Evolutionary conservation across 2,113 vertebrate species (phyloP).

Genomic region (Plecturocebus donacophilus): DNA sequence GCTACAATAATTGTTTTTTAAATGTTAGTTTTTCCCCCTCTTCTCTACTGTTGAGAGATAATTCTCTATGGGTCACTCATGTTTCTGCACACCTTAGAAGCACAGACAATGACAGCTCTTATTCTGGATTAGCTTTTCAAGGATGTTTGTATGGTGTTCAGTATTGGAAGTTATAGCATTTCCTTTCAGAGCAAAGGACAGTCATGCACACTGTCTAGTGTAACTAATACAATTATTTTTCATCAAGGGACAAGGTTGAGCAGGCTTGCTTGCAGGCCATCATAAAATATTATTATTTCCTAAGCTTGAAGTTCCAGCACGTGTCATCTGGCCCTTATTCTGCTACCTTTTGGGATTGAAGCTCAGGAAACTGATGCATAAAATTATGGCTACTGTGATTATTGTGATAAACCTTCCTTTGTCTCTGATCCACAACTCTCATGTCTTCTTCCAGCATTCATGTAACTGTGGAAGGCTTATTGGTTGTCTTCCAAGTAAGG

Average conservation of each 20-base stretch:
- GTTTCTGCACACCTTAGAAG: not conserved
- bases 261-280: not conserved
- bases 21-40: not conserved
- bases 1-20: not conserved
- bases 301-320: not conserved
- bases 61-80: not conserved
- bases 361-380: not conserved
- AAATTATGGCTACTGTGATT: not conserved
- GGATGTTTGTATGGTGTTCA: not conserved
- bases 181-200: not conserved
- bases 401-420: not conserved
- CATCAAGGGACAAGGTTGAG: not conserved
- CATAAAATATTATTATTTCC: not conserved
- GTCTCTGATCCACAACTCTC: not conserved
- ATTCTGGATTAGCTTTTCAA: not conserved
- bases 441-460: not conserved
- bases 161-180: not conserved
- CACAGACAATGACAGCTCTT: not conserved
- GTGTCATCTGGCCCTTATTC: not conserved
- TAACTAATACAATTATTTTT: not conserved
- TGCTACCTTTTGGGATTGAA: not conserved
- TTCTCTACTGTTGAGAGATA: not conserved
- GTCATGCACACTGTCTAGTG: no score
- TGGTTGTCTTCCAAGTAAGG: not conserved
- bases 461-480: not conserved